A percentile compares a stretch with the other conserved stretches of the same genome.
Conservation (phyloP, 2,797 vertebrate genomes). For the Philypnodon macrostomus region DNA sequence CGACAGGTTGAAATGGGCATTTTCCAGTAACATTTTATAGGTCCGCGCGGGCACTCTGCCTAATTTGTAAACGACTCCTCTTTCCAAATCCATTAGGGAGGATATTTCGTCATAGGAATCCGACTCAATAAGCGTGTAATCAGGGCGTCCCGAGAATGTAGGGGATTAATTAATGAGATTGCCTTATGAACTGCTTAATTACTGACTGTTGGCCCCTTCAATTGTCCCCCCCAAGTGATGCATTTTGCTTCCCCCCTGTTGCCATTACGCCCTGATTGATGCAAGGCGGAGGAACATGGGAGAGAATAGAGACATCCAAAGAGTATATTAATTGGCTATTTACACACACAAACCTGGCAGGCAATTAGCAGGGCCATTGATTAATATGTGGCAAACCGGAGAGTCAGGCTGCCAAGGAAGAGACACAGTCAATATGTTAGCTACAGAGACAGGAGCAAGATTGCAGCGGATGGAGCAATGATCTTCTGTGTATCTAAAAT, state of each 20-base stretch:
- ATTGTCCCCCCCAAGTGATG: constrained; percentile 71
- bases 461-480: too few species aligned
- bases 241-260: constrained; percentile 74
- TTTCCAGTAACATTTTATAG: constrained; percentile 79
- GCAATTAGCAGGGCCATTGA: constrained; percentile 72
- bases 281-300: constrained; percentile 47
- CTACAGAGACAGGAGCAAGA: not conserved
- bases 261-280: constrained; percentile 66
- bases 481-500: too few species aligned
- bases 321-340: constrained; percentile 71
- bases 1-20: constrained; percentile 77
- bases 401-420: constrained; percentile 11
- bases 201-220: constrained; percentile 74
- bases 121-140: constrained; percentile 79
- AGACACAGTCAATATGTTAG: not conserved
- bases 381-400: constrained; percentile 49
- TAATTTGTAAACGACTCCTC: constrained; percentile 82
- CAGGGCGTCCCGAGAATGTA: constrained; percentile 71
- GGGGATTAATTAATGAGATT: constrained; percentile 79
- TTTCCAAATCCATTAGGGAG: constrained; percentile 79
- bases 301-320: constrained; percentile 59
- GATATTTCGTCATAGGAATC: constrained; percentile 72
- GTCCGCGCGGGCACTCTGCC: constrained; percentile 75
- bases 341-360: constrained; percentile 69
- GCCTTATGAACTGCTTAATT: constrained; percentile 82